Base-by-base conservation (phyloP, 1,140 invertebrate species). In the Polypedilum vanderplanki region DNA sequence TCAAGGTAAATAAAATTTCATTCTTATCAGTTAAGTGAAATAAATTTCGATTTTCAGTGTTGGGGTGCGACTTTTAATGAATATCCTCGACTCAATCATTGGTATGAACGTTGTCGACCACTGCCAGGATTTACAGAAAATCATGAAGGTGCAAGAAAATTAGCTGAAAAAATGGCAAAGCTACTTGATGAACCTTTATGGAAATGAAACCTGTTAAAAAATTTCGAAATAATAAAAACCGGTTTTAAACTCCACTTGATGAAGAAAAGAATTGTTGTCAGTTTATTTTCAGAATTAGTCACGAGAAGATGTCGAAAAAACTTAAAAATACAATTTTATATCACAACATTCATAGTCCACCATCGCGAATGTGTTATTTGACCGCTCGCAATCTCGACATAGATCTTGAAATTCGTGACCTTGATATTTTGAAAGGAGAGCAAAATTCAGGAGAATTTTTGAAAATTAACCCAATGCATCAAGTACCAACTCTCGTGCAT, bases 401-500 rank as follows among this genome's bases (percentile, higher is more conserved):
- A 0, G 73, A 77, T 46, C 22, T 77, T n/a, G 74, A 78, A 22
- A 77, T 77, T 9, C 64, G 40, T 24, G 78, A 80, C 76, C 75
- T 79, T 1, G 77, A 76, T 67, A 20, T 78, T 33, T 70, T 76
- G 3, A 40, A 33, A 1, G 76, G 77, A 57, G 78, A 79, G 7
- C 78, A 78, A 7, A 76, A 76, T 15, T 76, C 75, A 9, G 77
- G 76, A 17, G 79, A 79, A n/a, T 80, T 75, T 40, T n/a, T 80
- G 17, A 74, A 76, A 41, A 78, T 78, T 67, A 79, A 80, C 12
- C 78, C 78, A 17, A 18, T 79, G 17, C 79, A 80, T 70, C 77
- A 79, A 40, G 75, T 80, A 3, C 79, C 79, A 9, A 33, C 79
- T 3, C 41, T 79, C 20, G 79, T 79, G 77, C 78, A 80, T 33